Conservation (phyloP, 2,888 invertebrate species). For the Serripes groenlandicus region DNA sequence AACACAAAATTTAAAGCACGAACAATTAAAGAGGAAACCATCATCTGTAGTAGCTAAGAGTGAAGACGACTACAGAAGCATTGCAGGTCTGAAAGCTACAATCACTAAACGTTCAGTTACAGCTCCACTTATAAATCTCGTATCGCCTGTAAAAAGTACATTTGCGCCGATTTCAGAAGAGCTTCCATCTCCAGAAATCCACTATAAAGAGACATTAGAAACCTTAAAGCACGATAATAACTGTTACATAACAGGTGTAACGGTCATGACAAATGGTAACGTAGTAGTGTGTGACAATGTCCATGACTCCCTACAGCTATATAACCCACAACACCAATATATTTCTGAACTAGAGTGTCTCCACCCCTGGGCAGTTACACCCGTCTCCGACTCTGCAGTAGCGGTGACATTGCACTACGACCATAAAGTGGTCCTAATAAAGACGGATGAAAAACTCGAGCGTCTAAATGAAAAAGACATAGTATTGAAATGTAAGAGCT, state of each 20-base stretch:
- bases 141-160: constrained; percentile 23
- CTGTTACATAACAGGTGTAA: constrained; percentile 53
- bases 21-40: neutral
- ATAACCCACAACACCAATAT: constrained; percentile 30
- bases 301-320: constrained; percentile 54
- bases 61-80: constrained; percentile 1
- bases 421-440: constrained; percentile 50
- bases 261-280: constrained; percentile 32
- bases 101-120: constrained; percentile 41
- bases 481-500: constrained; percentile 39
- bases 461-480: constrained; percentile 56
- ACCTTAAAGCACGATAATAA: constrained; percentile 31
- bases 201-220: constrained; percentile 31
- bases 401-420: constrained; percentile 56
- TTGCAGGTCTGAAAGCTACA: constrained; percentile 52
- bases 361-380: constrained; percentile 55
- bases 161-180: constrained; percentile 30
- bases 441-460: constrained; percentile 46
- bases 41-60: neutral
- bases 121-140: constrained; percentile 48
- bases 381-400: constrained; percentile 50
- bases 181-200: neutral
- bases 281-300: constrained; percentile 57
- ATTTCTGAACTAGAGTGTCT: constrained; percentile 51
- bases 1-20: neutral